phyloP scores from a whole-genome alignment of 2,113 vertebrate species.

The Alethe castanea region DNA sequence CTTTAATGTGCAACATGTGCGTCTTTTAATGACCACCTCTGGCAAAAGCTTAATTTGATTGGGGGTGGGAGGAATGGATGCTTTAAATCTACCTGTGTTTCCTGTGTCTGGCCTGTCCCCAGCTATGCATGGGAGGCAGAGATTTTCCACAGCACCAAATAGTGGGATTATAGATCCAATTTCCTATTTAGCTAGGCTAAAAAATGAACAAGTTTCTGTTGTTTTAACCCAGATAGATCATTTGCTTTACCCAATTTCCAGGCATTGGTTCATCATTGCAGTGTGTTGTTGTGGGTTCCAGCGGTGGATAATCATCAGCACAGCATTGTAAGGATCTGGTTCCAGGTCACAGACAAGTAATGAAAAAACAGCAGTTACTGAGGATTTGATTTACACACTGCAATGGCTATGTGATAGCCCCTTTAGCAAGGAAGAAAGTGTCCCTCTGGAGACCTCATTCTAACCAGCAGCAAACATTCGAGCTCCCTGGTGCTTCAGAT shows the following conservation, averaged over 20 bases:
- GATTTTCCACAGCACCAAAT: neutral
- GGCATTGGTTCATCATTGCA: neutral
- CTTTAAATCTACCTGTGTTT: constrained; percentile 19
- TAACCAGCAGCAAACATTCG: constrained; percentile 14
- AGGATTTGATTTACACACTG: constrained; percentile 39
- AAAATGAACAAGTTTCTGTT: neutral
- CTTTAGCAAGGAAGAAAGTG: constrained; percentile 18
- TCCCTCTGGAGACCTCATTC: constrained; percentile 4
- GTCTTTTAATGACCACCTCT: neutral
- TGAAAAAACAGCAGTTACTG: constrained; percentile 20
- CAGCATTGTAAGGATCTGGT: neutral
- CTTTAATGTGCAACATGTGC: neutral
- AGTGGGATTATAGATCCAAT: neutral
- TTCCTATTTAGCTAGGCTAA: neutral
- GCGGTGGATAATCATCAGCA: neutral
- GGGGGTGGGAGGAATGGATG: neutral
- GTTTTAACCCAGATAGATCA: neutral
- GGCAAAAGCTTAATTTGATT: neutral
- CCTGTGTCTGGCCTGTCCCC: neutral
- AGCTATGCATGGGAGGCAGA: neutral
- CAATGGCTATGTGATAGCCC: neutral
- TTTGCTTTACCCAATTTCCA: neutral
- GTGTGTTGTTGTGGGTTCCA: neutral
- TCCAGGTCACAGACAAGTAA: constrained; percentile 30
- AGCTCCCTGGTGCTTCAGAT: constrained; percentile 43